Evolutionary conservation across 1,140 invertebrate genomes (phyloP).

Genomic region (Drosophila repletoides): DNA sequence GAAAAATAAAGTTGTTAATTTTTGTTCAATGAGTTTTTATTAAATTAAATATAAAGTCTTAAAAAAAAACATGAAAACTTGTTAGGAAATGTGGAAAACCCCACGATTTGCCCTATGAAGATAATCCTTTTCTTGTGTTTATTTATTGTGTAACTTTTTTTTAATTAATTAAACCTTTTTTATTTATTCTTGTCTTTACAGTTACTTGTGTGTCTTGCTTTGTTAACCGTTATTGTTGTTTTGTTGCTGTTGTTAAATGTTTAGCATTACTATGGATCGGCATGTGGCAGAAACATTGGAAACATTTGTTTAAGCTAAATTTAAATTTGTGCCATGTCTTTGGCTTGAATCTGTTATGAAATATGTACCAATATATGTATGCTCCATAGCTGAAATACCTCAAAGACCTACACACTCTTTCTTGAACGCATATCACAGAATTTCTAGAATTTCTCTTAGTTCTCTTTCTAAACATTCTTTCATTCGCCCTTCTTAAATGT

Average conservation of each 20-base stretch:
- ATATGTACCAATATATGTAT: constrained; percentile 41
- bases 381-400: constrained; percentile 73
- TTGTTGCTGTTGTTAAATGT: constrained; percentile 79
- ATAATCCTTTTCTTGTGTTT: no score
- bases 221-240: constrained; percentile 75
- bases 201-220: constrained; percentile 44
- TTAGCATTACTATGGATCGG: constrained; percentile 66
- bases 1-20: no score
- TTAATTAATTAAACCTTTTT: not conserved
- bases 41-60: no score
- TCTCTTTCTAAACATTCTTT: not conserved
- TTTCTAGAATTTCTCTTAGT: not conserved
- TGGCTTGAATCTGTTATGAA: constrained; percentile 57
- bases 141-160: no score
- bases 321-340: constrained; percentile 67
- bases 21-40: no score
- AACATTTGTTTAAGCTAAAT: constrained; percentile 39
- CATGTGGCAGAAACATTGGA: constrained; percentile 40
- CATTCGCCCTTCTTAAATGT: not conserved
- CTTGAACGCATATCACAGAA: constrained; percentile 3
- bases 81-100: no score
- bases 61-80: no score
- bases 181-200: constrained; percentile 34
- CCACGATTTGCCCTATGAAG: no score
- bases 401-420: constrained; percentile 29